A percentile compares a stretch with the other conserved stretches of the same genome.
Conservation (phyloP, 2,888 invertebrate genomes). For the Cheilosia impressa region DNA sequence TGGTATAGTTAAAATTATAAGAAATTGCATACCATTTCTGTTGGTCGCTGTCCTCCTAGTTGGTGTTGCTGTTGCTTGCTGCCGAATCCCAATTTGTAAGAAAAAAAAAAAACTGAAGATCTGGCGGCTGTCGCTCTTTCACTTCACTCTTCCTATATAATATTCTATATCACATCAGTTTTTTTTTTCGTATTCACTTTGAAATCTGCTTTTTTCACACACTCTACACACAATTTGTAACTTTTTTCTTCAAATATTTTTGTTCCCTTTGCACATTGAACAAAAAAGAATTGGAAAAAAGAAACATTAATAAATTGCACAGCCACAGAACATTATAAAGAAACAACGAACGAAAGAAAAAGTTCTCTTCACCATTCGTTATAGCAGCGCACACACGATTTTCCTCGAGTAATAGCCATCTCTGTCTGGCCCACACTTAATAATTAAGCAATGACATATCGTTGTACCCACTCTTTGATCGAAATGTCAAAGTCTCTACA, state of each 20-base stretch:
- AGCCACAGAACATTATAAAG: slow-evolving; percentile 56
- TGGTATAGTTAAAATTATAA: slow-evolving; percentile 24
- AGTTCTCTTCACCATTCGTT: slow-evolving; percentile 53
- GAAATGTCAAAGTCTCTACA: slow-evolving; percentile 66
- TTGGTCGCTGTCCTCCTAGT: slow-evolving; percentile 58
- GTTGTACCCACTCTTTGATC: slow-evolving; percentile 42
- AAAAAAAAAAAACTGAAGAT: slow-evolving; percentile 36
- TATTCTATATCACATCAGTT: slow-evolving; percentile 66
- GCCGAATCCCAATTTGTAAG: slow-evolving; percentile 57
- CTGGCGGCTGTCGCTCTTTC: slow-evolving; percentile 33
- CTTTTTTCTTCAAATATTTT: slow-evolving; percentile 47
- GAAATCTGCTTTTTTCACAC: slow-evolving; percentile 44
- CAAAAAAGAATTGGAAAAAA: slow-evolving; percentile 40
- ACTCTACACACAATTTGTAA: slow-evolving; percentile 41
- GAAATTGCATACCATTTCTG: slow-evolving; percentile 68
- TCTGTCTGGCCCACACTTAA: slow-evolving; percentile 43
- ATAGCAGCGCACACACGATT: slow-evolving; percentile 34
- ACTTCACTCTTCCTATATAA: slow-evolving; percentile 36
- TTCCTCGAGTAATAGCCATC: slow-evolving; percentile 36
- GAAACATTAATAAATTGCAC: slow-evolving; percentile 67
- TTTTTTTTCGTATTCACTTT: slow-evolving; percentile 59
- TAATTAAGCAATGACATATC: slow-evolving; percentile 25
- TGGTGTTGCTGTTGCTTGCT: slow-evolving; percentile 20
- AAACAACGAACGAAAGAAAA: slow-evolving; percentile 56
- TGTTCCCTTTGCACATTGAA: slow-evolving; percentile 54